Base-by-base conservation (phyloP, 2,797 vertebrate species). In the Sternarchorhynchus goeldii region DNA sequence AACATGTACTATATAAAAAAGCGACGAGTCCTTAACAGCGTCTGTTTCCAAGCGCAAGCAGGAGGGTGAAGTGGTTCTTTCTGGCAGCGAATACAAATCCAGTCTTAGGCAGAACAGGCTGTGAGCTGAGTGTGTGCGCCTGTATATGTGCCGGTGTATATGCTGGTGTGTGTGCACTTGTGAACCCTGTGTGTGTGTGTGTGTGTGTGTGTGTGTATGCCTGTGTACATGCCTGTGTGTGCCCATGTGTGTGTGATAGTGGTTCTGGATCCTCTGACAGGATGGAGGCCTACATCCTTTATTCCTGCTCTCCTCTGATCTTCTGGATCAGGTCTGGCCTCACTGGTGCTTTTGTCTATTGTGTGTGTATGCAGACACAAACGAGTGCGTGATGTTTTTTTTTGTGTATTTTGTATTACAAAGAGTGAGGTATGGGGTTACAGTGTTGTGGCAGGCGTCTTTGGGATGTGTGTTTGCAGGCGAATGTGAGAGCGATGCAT, bases 321-420 rank as follows among this genome's bases (percentile, higher is more conserved):
- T 88, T 86, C 69, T 67, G 81, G 76, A 85, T 91, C 86, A 90
- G 87, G 90, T 91, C 87, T 90, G 82, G 70, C 83, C 84, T 88
- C 85, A 84, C 90, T 88, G 85, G 82, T 68, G 84, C 90, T 90
- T 92, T 91, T 86, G 72, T 88, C 90, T 90, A 85, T 87, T 92
- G 82, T 91, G 86, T 75, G 76, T n/a, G 53, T 64, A 41, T 58
- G 41, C 32, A 87, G 88, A 83, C 83, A 88, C 90, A 68, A 62
- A 21, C 18, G 16, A 32, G 32, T 72, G 72, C 39, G 32, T 50
- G 59, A 36, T 25, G 36, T 50, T 10, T 25, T 50, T 10, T 25
- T 62, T 73, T 65, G 55, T 31, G 62, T 76, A 41, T 80, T 32
- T 58, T 67, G 36, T 41, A 75, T 65, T 31, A 17, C 25, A 63